phyloP scores from a whole-genome alignment of 2,113 vertebrate genomes.

The Bungarus multicinctus region DNA sequence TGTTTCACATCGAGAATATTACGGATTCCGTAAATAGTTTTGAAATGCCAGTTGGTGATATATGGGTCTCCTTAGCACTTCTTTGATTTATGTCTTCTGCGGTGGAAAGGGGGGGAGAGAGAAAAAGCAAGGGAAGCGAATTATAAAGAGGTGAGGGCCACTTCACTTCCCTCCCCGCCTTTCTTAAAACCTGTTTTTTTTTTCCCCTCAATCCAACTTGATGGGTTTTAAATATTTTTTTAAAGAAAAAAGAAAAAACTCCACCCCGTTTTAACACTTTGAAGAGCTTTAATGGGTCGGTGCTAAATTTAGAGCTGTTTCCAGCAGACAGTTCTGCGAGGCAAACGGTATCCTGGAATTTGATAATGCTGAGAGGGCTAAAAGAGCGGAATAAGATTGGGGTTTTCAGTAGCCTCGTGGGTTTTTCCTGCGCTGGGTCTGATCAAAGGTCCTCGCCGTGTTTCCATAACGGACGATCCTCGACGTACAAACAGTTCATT shows the following conservation, averaged over 20 bases:
- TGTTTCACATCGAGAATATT: slow-evolving; percentile 65
- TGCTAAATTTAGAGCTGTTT: neutral
- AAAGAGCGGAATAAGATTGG: neutral
- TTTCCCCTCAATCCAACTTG: slow-evolving; percentile 75
- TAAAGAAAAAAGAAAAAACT: slow-evolving; percentile 2
- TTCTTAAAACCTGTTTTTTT: slow-evolving; percentile 72
- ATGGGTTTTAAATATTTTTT: slow-evolving; percentile 51
- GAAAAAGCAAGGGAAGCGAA: slow-evolving; percentile 82
- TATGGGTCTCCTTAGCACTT: slow-evolving; percentile 78
- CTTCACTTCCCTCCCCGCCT: slow-evolving; percentile 63
- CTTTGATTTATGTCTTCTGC: slow-evolving; percentile 80
- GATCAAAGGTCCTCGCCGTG: neutral
- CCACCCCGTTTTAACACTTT: slow-evolving; percentile 69
- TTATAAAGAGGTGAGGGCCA: slow-evolving; percentile 57
- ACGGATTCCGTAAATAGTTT: slow-evolving; percentile 74
- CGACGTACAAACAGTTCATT: accelerated
- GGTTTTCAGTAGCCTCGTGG: neutral
- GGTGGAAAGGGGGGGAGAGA: slow-evolving; percentile 4
- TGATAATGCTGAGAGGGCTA: neutral
- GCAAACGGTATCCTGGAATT: neutral
- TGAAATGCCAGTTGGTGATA: slow-evolving; percentile 79
- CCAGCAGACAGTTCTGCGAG: neutral
- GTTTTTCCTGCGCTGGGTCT: neutral
- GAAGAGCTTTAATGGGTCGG: slow-evolving; percentile 25
- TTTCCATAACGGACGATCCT: neutral